Percentiles rank a stretch among this genome's conserved stretches.
Evolutionary conservation across 1,140 invertebrate species (phyloP).

Genomic region (Hylaeus volcanicus): DNA sequence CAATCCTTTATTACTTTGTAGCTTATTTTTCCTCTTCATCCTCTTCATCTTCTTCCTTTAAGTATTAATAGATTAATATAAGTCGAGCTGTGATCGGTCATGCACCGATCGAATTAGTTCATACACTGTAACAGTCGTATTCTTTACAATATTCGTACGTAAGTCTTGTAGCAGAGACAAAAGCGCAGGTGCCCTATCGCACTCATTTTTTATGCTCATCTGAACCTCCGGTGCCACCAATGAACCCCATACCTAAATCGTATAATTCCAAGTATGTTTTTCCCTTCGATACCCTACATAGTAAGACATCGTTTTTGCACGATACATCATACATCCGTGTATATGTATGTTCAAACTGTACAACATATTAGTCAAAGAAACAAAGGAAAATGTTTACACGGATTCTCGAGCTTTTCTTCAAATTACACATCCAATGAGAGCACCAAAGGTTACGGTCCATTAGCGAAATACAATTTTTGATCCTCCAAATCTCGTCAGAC

Average conservation of each 20-base stretch:
- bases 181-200: slow-evolving; percentile 74
- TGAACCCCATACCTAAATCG: slow-evolving; percentile 42
- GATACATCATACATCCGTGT: not conserved
- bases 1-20: slow-evolving; percentile 78
- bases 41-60: slow-evolving; percentile 68
- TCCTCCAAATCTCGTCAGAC: slow-evolving; percentile 72
- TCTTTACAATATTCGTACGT: slow-evolving; percentile 78
- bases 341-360: slow-evolving; percentile 12
- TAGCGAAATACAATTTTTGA: slow-evolving; percentile 68
- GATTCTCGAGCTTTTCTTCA: not conserved
- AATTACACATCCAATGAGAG: slow-evolving; percentile 37
- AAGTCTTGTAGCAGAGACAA: slow-evolving; percentile 77
- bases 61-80: slow-evolving; percentile 77
- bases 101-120: slow-evolving; percentile 74
- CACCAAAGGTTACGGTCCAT: slow-evolving; percentile 56
- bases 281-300: slow-evolving; percentile 7
- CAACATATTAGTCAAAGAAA: slow-evolving; percentile 27
- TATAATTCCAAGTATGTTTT: slow-evolving; percentile 20
- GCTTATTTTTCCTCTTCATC: slow-evolving; percentile 74
- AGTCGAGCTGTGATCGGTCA: slow-evolving; percentile 73
- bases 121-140: slow-evolving; percentile 78
- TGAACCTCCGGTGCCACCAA: slow-evolving; percentile 52
- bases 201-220: slow-evolving; percentile 61
- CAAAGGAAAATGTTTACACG: slow-evolving; percentile 13
- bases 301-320: slow-evolving; percentile 13